Base-by-base conservation (phyloP, 2,113 vertebrate species). In the Mirounga angustirostris region DNA sequence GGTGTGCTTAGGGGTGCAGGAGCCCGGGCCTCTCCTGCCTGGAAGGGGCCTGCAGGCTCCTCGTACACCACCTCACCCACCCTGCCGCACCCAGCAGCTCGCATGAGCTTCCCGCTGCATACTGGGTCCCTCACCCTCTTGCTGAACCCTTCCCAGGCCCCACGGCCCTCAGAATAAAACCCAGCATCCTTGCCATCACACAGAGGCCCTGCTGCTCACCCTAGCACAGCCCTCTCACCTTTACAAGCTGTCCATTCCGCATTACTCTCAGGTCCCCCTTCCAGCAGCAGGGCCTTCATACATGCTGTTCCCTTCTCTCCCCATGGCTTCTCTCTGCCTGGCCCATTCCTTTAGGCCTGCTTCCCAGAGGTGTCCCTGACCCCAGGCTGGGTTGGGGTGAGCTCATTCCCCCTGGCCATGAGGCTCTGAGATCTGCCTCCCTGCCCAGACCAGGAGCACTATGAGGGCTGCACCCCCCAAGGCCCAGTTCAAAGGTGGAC, bases 21-120 rank as follows among this genome's bases (percentile, higher is more conserved):
- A 56, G 22, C 52, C 79, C 19, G 2, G 7, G 87, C 84, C 50
- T 52, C 33, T 26, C 13, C n/a, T 16, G 73, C 33, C 19, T 15
- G 40, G 2, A 19, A 4, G 40, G n/a, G 4, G 26, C 19, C 89
- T 13, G 18, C 16, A 58, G n/a, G 30, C 13, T 76, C 56, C 40
- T 7, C 3, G 5, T 0, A 1, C 4, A 13, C 22, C 26, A 7
- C 22, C n/a, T 4, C 6, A 5, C 19, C 21, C 2, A 2, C 63
- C 76, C 10, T 30, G 10, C 22, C 1, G 4, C 1, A 15, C 13
- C 63, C 63, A 4, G 15, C 26, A 6, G 28, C 52, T 67, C 15
- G 0, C 5, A 0, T 1, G 28, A 40, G 63, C 40, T 24, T 63
- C 79, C 36, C 28, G 0, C 0, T 14, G 14, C 54, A 40, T 1